phyloP scores from a whole-genome alignment of 2,888 invertebrate species.

The Amorpha juglandis region DNA sequence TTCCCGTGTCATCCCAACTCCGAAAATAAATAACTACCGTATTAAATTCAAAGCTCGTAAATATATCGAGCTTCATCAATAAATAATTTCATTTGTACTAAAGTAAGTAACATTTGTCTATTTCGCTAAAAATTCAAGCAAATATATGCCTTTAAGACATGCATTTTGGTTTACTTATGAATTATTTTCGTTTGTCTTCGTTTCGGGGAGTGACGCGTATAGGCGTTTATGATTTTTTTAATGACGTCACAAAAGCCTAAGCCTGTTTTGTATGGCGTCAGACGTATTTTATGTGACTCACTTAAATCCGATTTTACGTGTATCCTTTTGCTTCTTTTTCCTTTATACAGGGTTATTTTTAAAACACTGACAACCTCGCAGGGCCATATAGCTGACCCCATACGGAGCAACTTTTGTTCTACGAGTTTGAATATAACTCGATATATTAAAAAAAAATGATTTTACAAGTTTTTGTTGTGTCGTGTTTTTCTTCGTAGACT shows the following conservation, averaged over 20 bases:
- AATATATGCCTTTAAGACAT: not conserved
- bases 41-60: constrained; percentile 20
- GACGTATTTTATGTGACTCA: constrained; percentile 9
- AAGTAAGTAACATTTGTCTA: constrained; percentile 14
- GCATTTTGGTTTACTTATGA: not conserved
- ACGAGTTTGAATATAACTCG: no score
- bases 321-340: not conserved
- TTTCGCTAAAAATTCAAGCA: not conserved
- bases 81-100: constrained; percentile 20
- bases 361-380: no score
- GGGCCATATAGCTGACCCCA: no score
- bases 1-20: not conserved
- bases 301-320: constrained; percentile 1
- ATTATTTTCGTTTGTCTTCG: not conserved
- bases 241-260: constrained; percentile 31
- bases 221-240: constrained; percentile 32
- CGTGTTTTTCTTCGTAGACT: no score
- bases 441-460: no score
- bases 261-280: constrained; percentile 5
- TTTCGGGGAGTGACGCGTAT: not conserved
- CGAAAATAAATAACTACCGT: constrained; percentile 14
- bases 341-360: no score
- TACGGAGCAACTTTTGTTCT: no score
- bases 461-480: no score
- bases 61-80: constrained; percentile 5